Percentiles rank a stretch among this genome's conserved stretches.
Evolutionary conservation across 2,888 invertebrate species (phyloP).

Genomic region (Amorpha juglandis): DNA sequence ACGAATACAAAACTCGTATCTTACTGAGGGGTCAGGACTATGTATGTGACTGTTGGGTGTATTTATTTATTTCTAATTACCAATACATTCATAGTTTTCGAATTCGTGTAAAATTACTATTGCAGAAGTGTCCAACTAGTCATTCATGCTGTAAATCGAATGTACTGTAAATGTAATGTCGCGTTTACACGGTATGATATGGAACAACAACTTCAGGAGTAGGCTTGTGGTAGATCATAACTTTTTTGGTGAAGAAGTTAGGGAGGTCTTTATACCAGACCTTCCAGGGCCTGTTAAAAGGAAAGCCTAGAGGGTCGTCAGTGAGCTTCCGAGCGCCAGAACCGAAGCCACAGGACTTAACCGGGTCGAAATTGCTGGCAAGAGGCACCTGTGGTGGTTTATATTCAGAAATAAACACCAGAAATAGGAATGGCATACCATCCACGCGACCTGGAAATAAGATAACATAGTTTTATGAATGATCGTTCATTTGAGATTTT

Average conservation of each 20-base stretch:
- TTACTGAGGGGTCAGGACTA: too few relatives aligned
- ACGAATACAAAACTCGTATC: too few relatives aligned
- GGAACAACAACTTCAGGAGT: conserved; percentile 62
- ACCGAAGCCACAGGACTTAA: conserved; percentile 78
- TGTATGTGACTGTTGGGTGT: too few relatives aligned
- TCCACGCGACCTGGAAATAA: conserved; percentile 59
- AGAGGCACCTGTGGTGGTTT: conserved; percentile 67
- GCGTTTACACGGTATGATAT: conserved; percentile 38
- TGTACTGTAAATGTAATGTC: neutral
- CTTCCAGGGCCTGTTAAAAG: conserved; percentile 81
- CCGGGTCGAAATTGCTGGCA: conserved; percentile 71
- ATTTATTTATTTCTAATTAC: too few relatives aligned
- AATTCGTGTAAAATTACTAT: too few relatives aligned
- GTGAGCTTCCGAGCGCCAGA: conserved; percentile 73
- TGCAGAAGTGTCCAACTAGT: too few relatives aligned
- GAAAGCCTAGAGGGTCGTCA: conserved; percentile 81
- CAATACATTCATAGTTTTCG: too few relatives aligned
- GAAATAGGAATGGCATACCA: conserved; percentile 86
- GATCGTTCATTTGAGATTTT: too few relatives aligned
- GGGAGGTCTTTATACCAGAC: conserved; percentile 62
- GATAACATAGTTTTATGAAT: neutral
- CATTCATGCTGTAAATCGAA: too few relatives aligned
- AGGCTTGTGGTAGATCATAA: conserved; percentile 81
- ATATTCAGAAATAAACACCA: conserved; percentile 85
- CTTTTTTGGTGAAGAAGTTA: conserved; percentile 80